Conservation (phyloP, 2,888 invertebrate genomes). For the Diabrotica balteata region DNA sequence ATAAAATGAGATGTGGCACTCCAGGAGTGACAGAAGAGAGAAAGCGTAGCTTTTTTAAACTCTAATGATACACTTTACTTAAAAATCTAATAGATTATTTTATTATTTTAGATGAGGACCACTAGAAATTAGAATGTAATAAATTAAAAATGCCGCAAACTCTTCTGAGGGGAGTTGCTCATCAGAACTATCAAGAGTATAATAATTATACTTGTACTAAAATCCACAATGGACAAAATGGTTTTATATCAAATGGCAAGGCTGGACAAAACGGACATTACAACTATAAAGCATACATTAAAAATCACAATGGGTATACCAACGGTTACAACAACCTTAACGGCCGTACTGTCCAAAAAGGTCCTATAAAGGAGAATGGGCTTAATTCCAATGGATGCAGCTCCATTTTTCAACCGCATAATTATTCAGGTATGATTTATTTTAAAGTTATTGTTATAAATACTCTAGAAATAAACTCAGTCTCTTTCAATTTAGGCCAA, state of each 20-base stretch:
- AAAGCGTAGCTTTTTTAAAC: no score
- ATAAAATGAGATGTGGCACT: no score
- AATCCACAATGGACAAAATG: slow-evolving; percentile 40
- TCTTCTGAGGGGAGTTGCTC: slow-evolving; percentile 43
- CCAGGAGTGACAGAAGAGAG: no score
- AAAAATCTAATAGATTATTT: no score
- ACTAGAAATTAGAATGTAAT: not conserved
- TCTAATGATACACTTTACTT: no score
- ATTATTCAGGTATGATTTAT: slow-evolving; percentile 50
- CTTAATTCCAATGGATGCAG: slow-evolving; percentile 41
- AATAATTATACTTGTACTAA: slow-evolving; percentile 31
- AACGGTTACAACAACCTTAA: no score
- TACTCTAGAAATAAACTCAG: no score
- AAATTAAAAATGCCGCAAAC: slow-evolving; percentile 48
- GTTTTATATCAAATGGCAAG: slow-evolving; percentile 29
- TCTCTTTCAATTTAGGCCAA: no score
- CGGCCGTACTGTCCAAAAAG: slow-evolving; percentile 36
- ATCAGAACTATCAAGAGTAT: slow-evolving; percentile 36
- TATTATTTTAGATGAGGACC: no score
- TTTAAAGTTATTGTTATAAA: no score
- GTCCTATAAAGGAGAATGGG: slow-evolving; percentile 47
- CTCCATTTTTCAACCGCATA: slow-evolving; percentile 46
- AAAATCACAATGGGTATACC: slow-evolving; percentile 13
- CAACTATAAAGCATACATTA: slow-evolving; percentile 14
- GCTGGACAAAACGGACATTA: slow-evolving; percentile 24